A percentile compares a stretch with the other conserved stretches of the same genome.
These are phyloP conservation scores for Pogonus chalceus DNA, from an alignment of 1,140 invertebrate genomes.

Conservation along the genomic window DNA sequence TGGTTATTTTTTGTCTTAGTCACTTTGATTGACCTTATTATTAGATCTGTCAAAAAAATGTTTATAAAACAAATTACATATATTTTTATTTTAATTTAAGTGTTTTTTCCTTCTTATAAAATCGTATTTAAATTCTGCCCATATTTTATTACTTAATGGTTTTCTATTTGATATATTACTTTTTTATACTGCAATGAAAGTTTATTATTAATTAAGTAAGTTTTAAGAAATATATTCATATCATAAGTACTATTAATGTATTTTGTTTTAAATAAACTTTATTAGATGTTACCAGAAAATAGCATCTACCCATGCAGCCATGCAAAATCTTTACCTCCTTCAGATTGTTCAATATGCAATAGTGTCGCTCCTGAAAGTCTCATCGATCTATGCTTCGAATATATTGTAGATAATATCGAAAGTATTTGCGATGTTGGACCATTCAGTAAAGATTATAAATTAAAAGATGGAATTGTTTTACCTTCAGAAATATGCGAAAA, in stretches of 20 bases:
- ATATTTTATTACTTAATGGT: too few species aligned
- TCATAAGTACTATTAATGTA: too few species aligned
- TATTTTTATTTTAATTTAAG: too few species aligned
- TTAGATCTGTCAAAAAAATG: too few species aligned
- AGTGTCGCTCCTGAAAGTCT: slow-evolving; percentile 35
- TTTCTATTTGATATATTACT: too few species aligned
- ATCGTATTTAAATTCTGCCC: too few species aligned
- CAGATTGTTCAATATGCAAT: slow-evolving; percentile 31
- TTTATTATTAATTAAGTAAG: not conserved
- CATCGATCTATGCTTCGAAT: slow-evolving; percentile 51
- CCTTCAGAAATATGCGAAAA: slow-evolving; percentile 63
- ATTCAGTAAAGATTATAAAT: slow-evolving; percentile 31
- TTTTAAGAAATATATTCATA: too few species aligned
- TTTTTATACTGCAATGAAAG: not conserved
- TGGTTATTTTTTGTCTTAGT: too few species aligned
- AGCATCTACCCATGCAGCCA: slow-evolving; percentile 25
- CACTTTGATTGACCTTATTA: too few species aligned
- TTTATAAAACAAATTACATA: too few species aligned
- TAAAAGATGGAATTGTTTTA: slow-evolving; percentile 45
- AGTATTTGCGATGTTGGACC: slow-evolving; percentile 41
- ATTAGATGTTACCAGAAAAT: slow-evolving; percentile 27
- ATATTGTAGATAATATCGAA: slow-evolving; percentile 51
- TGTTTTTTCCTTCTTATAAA: too few species aligned
- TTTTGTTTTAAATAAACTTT: too few species aligned
- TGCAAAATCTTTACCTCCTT: slow-evolving; percentile 25